Base-by-base conservation (phyloP, 1,140 invertebrate genomes). In the Dendrolimus kikuchii region DNA sequence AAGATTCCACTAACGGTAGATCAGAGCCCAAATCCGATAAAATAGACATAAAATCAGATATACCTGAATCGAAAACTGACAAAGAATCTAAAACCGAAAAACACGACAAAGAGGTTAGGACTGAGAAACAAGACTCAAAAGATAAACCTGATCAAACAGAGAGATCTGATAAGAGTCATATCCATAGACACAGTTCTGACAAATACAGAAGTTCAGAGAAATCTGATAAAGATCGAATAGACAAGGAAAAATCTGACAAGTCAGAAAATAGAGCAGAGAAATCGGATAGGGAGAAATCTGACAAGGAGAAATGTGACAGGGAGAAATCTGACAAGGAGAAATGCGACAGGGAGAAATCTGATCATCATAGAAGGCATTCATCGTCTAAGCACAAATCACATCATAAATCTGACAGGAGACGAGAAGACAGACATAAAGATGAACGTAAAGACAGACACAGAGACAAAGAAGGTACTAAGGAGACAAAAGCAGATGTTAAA, bases 371-470 rank as follows among this genome's bases (percentile, higher is more conserved):
- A 46, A 59, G 72, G 8, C 79, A 84, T 51, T 82, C 80, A 1
- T 82, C 81, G 0, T 66, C 71, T 5, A 59, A 60, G 36, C 80
- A 83, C 66, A 81, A 77, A 54, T 83, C 77, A 0, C 81, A 76
- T 0, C 76, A 78, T 10, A 84, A 79, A 50, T 81, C 78, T 2
- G 70, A 81, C 38, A 77, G 71, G 51, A 79, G 69, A 48, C 74
- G 67, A 4, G 70, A 79, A 7, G 78, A 85, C 4, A 69, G 67
- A 6, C 71, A 74, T 38, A 55, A 59, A 49, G 70, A 82, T 39
- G 77, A 38, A 38, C 40, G 38, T 23, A 37, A 71, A 40, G 68
- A 77, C 42, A 76, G 66, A 49, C 72, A 83, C 2, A 64, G 52
- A 44, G 64, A 65, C 42, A 62, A 47, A 39, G 57, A 23, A 23